Evolutionary conservation across 23 tunicate genomes (phyloP).

Genomic region (Clavelina lepadiformis): DNA sequence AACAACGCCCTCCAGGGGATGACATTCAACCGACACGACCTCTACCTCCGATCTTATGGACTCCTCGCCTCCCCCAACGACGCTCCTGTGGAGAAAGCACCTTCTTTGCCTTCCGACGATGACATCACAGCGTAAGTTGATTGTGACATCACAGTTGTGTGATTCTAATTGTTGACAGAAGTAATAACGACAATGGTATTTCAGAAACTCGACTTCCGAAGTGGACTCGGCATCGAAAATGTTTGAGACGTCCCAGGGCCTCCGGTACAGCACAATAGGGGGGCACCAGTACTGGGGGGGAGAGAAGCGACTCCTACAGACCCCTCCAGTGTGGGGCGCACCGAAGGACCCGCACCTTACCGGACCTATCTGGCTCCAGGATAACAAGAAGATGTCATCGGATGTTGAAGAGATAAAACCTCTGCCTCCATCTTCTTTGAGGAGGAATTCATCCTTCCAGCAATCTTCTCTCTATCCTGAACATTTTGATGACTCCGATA

Average conservation of each 20-base stretch:
- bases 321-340: conserved; percentile 18
- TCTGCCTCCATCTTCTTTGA: conserved; percentile 1
- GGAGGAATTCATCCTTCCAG: background rate
- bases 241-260: conserved; percentile 50
- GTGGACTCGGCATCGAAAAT: conserved; percentile 43
- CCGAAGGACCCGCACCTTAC: conserved; percentile 5
- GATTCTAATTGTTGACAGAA: no score
- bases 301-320: conserved; percentile 27
- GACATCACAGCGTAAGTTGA: no score
- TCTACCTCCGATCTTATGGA: conserved; percentile 83
- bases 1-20: conserved; percentile 35
- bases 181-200: no score
- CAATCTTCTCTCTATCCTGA: conserved; percentile 5
- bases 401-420: background rate
- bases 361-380: no score
- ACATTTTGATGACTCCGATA: background rate
- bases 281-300: conserved; percentile 15
- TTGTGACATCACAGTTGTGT: no score
- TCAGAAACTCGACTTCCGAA: no score
- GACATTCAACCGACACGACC: conserved; percentile 79
- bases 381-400: no score
- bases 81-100: background rate
- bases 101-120: conserved; percentile 10
- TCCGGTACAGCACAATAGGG: conserved; percentile 39
- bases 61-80: conserved; percentile 64